Conservation (phyloP, 2,113 vertebrate genomes). For the Dicentrarchus labrax region DNA sequence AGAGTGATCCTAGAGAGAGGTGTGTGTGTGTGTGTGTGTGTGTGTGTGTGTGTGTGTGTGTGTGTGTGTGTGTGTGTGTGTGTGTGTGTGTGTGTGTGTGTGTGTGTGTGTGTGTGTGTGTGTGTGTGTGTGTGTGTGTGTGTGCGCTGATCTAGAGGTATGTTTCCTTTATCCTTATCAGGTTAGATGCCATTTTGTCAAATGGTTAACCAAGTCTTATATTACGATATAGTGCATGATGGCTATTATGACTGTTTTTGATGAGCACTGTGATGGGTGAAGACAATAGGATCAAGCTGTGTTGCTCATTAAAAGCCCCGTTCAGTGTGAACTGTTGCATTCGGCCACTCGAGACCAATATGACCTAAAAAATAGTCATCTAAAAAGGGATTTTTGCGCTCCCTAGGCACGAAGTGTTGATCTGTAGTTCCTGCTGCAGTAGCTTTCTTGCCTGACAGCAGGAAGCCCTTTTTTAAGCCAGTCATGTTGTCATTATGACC, state of each 20-base stretch:
- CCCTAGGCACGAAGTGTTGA: not conserved
- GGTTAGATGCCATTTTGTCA: not conserved
- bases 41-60: not conserved
- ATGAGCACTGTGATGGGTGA: not conserved
- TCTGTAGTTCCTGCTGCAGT: not conserved
- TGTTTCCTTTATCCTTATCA: not conserved
- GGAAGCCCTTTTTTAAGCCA: conserved; percentile 5
- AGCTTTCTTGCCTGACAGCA: not conserved
- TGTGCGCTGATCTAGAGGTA: not conserved
- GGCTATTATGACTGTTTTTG: not conserved
- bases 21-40: conserved; percentile 3
- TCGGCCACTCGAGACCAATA: not conserved
- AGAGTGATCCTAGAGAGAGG: conserved; percentile 15
- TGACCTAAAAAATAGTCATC: not conserved
- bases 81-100: conserved; percentile 3
- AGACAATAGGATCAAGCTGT: not conserved
- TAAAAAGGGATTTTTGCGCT: not conserved
- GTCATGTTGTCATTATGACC: conserved; percentile 9
- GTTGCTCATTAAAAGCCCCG: not conserved
- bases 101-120: not conserved
- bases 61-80: not conserved
- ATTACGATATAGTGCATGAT: not conserved
- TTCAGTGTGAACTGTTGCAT: not conserved
- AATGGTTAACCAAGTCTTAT: not conserved
- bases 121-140: not conserved